phyloP scores from a whole-genome alignment of 1,140 invertebrate species.

The Metaphire vulgaris region DNA sequence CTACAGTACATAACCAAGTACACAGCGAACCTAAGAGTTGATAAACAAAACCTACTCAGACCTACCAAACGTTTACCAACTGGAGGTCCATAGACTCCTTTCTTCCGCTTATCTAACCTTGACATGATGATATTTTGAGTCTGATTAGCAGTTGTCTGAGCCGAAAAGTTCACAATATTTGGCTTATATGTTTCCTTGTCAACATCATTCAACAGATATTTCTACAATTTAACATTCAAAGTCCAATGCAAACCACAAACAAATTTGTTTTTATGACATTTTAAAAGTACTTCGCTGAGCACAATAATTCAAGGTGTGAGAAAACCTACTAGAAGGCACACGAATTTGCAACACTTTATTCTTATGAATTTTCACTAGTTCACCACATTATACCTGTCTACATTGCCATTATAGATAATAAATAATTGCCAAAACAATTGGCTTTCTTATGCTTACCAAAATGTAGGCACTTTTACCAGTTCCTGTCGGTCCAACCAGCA shows the following conservation, averaged over 20 bases:
- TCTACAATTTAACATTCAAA: conserved; percentile 51
- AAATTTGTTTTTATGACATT: background rate
- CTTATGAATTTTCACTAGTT: too few species aligned
- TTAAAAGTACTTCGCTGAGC: background rate
- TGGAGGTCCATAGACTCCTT: conserved; percentile 84
- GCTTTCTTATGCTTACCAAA: conserved; percentile 66
- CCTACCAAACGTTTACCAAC: conserved; percentile 74
- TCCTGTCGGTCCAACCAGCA: conserved; percentile 83
- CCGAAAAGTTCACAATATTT: conserved; percentile 79
- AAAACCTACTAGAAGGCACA: background rate
- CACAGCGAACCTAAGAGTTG: too few species aligned
- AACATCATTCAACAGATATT: conserved; percentile 76
- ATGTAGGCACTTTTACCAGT: conserved; percentile 88
- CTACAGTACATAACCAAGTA: too few species aligned
- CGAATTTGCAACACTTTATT: background rate
- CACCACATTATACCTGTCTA: too few species aligned
- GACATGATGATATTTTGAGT: conserved; percentile 93
- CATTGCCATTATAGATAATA: too few species aligned
- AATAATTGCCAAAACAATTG: too few species aligned
- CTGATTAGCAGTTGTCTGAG: conserved; percentile 85
- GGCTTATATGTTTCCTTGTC: conserved; percentile 75
- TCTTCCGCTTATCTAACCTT: conserved; percentile 83
- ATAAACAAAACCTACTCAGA: too few species aligned
- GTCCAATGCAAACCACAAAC: background rate
- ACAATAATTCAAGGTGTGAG: background rate